These are phyloP conservation scores for Echinarachnius parma DNA, from an alignment of 53 echinoderm and acorn worm genomes.

Conservation along the genomic window DNA sequence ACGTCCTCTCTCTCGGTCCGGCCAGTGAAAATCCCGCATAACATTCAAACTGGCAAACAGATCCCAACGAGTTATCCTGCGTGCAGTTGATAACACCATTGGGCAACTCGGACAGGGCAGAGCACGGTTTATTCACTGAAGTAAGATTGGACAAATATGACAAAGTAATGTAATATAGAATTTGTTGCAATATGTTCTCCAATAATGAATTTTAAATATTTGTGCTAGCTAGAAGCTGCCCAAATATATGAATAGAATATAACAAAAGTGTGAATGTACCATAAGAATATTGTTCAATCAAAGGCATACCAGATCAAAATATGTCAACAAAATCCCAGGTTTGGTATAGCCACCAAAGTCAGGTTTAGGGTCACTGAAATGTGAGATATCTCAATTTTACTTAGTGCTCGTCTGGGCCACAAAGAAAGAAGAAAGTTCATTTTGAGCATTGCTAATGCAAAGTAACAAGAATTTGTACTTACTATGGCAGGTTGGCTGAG, in stretches of 20 bases:
- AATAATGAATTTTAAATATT: background rate
- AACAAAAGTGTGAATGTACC: background rate
- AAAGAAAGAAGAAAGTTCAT: background rate
- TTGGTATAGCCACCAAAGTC: too few species aligned
- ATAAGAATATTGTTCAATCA: too few species aligned
- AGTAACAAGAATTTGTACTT: background rate
- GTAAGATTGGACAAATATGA: too few species aligned
- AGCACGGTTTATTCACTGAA: too few species aligned
- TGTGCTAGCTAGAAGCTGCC: too few species aligned
- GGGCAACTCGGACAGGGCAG: background rate
- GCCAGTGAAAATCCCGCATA: background rate
- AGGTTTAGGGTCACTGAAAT: too few species aligned
- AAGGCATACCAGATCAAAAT: too few species aligned
- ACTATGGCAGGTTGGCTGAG: constrained; percentile 5
- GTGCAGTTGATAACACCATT: constrained; percentile 3
- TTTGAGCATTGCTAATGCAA: background rate
- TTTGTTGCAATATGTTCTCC: too few species aligned
- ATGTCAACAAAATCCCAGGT: too few species aligned
- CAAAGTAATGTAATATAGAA: too few species aligned
- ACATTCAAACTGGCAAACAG: background rate
- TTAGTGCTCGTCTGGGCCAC: background rate
- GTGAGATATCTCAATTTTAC: too few species aligned
- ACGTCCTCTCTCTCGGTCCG: constrained; percentile 3
- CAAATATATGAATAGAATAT: background rate
- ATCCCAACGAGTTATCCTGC: background rate